Base-by-base conservation (phyloP, 2,797 vertebrate species). In the Darevskia mixta region DNA sequence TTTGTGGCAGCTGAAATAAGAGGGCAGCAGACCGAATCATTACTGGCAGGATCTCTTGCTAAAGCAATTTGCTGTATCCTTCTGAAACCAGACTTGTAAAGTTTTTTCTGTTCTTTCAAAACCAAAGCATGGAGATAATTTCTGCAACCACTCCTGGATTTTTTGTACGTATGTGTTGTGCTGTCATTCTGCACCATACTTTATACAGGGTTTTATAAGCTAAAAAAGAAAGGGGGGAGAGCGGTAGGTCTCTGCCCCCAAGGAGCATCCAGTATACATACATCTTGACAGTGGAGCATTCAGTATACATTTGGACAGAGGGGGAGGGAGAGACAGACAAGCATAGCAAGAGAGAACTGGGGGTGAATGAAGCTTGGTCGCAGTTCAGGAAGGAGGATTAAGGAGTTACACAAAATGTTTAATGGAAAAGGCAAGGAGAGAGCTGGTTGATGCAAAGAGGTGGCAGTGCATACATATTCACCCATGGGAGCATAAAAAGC, bases 21-120 rank as follows among this genome's bases (percentile, higher is more conserved):
- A 61, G 98, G 98, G 61, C 98, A 98, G 76, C 98, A 98, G 45
- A 99, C 98, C 0, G 98, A 99, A 86, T 98, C 98, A 2, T 88
- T 99, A 83, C 89, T 99, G 94, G 99, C 99, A 3, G 99, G 98
- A 86, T 98, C 98, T 2, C 97, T 99, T 3, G 97, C 99, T 90
- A 99, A 98, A 97, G 98, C 98, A 23, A 98, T 99, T 9, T 99
- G 99, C 94, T 99, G 99, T 99, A 99, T 99, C 99, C 98, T 98
- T 97, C 92, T 43, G 18, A 32, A 85, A 35, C 23, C 0, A 10
- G 38, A 69, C 9, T 86, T 38, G 83, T 84, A 27, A 79, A 49
- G 7, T 83, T 32, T 79, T 49, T 67, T 27, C 25, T 73, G 3
- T 83, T 6, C 29, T 72, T 18, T 85, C 38, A 58, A 77, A 61